Conservation (phyloP, 2,113 vertebrate species). For the Callionymus lyra region DNA sequence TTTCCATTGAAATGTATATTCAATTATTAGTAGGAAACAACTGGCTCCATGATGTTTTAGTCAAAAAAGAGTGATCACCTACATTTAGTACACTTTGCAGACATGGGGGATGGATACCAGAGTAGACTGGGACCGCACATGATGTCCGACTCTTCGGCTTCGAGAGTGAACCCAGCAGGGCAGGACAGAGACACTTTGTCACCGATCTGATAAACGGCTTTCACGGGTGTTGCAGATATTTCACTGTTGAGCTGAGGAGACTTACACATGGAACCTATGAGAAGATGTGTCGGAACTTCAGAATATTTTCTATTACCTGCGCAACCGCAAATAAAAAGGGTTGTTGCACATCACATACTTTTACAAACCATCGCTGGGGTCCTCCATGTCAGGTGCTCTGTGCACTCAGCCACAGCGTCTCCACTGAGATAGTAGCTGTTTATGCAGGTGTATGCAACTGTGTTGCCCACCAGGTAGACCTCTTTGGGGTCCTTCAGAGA, state of each 20-base stretch:
- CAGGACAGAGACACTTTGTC: slow-evolving; percentile 78
- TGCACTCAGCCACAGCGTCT: slow-evolving; percentile 69
- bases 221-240: slow-evolving; percentile 62
- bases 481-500: slow-evolving; percentile 57
- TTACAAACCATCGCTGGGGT: slow-evolving; percentile 64
- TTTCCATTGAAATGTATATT: no score
- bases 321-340: no score
- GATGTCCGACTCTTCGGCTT: slow-evolving; percentile 53
- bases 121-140: slow-evolving; percentile 80
- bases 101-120: slow-evolving; percentile 76
- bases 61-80: slow-evolving; percentile 5
- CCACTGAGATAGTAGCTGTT: slow-evolving; percentile 71
- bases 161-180: slow-evolving; percentile 42
- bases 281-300: background rate
- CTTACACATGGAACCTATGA: slow-evolving; percentile 63
- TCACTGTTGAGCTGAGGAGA: slow-evolving; percentile 52
- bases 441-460: slow-evolving; percentile 73
- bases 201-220: slow-evolving; percentile 70
- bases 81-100: slow-evolving; percentile 67
- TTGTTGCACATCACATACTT: slow-evolving; percentile 61
- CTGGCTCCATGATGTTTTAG: no score
- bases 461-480: slow-evolving; percentile 71
- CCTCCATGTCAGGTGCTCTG: slow-evolving; percentile 69
- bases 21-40: no score
- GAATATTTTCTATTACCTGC: background rate